phyloP scores from a whole-genome alignment of 2,797 vertebrate species.

The Gallinago stenura region DNA sequence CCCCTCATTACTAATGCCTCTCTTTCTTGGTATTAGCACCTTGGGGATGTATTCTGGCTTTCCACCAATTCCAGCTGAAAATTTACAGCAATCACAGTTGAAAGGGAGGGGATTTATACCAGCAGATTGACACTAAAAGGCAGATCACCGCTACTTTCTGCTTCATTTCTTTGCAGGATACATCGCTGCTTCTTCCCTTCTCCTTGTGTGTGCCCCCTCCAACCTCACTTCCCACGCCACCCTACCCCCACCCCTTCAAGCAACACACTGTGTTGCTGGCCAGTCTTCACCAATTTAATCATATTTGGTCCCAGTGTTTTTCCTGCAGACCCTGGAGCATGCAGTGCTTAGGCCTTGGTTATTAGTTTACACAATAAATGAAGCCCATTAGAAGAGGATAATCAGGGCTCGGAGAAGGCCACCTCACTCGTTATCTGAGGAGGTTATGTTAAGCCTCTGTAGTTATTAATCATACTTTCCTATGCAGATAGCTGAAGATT shows the following conservation, averaged over 20 bases:
- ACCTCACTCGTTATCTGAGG: conserved; percentile 53
- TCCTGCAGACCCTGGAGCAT: conserved; percentile 35
- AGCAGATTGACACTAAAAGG: fast-evolving
- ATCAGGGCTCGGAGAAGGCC: conserved; percentile 61
- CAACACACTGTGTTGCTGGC: no score
- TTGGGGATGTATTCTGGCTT: background rate
- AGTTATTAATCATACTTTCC: conserved; percentile 73
- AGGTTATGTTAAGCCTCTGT: conserved; percentile 58
- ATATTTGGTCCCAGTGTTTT: conserved; percentile 41
- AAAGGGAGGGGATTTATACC: background rate
- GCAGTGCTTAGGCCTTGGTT: conserved; percentile 4
- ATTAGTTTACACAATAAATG: conserved; percentile 73
- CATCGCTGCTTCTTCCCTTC: background rate
- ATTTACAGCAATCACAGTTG: background rate
- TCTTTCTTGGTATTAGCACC: background rate
- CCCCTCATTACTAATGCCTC: background rate
- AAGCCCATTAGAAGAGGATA: conserved; percentile 68
- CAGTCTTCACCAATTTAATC: conserved; percentile 30
- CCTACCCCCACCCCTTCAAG: background rate
- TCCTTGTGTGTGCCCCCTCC: background rate
- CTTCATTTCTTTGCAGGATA: conserved; percentile 27
- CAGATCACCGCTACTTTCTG: background rate
- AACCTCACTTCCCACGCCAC: no score
- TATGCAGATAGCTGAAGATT: conserved; percentile 63
- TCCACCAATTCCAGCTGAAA: background rate